phyloP scores from a whole-genome alignment of 2,113 vertebrate species.

The Hemiprocne comata region DNA sequence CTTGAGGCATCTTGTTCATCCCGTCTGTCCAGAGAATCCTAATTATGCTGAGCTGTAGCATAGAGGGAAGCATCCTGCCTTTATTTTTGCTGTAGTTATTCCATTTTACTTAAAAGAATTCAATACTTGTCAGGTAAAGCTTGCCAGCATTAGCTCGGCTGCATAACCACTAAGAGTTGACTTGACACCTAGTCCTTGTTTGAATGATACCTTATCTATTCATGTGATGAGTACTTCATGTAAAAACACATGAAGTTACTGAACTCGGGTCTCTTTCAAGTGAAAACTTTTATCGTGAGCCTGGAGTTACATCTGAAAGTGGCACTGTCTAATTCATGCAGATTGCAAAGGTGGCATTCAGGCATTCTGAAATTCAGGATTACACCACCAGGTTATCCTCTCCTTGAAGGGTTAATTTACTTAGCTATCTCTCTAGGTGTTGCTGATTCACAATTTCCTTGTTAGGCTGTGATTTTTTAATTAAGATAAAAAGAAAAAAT shows the following conservation, averaged over 20 bases:
- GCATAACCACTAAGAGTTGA: neutral
- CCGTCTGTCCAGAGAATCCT: neutral
- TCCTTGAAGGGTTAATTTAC: neutral
- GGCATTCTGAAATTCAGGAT: neutral
- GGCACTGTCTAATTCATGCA: fast-evolving
- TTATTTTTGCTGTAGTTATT: neutral
- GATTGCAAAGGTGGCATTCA: neutral
- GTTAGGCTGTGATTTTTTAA: neutral
- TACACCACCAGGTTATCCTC: neutral
- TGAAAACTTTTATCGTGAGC: neutral
- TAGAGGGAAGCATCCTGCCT: neutral
- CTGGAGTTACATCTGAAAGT: neutral
- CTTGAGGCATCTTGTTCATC: neutral
- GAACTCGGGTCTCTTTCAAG: neutral
- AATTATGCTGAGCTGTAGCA: neutral
- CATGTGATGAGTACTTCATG: neutral
- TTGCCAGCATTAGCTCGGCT: neutral
- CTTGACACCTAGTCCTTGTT: neutral
- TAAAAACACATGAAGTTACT: neutral
- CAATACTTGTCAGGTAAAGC: neutral
- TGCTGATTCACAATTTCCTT: neutral
- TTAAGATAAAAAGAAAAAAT: neutral
- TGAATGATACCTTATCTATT: neutral
- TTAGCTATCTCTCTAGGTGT: neutral
- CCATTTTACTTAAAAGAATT: neutral